Evolutionary conservation across 1,140 invertebrate genomes (phyloP).

Genomic region (Nasonia vitripennis): DNA sequence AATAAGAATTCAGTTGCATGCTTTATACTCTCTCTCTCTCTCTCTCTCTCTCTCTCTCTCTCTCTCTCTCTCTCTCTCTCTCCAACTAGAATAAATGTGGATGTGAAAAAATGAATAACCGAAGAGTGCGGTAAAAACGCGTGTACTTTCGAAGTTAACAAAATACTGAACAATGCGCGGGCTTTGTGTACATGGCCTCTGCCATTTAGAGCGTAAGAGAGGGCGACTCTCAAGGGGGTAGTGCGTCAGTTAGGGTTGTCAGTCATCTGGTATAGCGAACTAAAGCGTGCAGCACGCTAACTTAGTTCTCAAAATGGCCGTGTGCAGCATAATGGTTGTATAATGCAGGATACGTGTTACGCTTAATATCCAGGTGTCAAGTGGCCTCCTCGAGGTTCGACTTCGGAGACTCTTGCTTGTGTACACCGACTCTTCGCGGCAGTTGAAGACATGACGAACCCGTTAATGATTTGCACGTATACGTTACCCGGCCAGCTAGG

Average conservation of each 20-base stretch:
- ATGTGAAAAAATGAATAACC: too few relatives aligned
- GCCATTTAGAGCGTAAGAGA: constrained; percentile 48
- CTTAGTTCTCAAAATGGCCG: constrained; percentile 40
- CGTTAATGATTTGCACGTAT: too few relatives aligned
- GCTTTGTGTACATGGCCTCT: constrained; percentile 40
- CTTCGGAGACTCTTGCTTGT: constrained; percentile 50
- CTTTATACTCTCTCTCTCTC: too few relatives aligned
- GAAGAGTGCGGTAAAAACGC: not conserved
- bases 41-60: too few relatives aligned
- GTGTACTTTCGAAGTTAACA: not conserved
- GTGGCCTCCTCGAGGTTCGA: constrained; percentile 55
- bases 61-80: too few relatives aligned
- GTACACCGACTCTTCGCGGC: too few relatives aligned
- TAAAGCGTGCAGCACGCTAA: constrained; percentile 64
- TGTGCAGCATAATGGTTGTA: constrained; percentile 61
- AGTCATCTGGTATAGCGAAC: constrained; percentile 55
- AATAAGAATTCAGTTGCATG: not conserved
- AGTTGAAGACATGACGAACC: too few relatives aligned
- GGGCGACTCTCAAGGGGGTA: constrained; percentile 29
- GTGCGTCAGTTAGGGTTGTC: constrained; percentile 60
- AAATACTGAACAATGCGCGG: not conserved
- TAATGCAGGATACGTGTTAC: constrained; percentile 62
- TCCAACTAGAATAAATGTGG: too few relatives aligned
- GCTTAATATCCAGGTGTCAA: constrained; percentile 59
- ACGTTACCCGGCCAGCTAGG: too few relatives aligned